A percentile compares a stretch with the other conserved stretches of the same genome.
These are phyloP conservation scores for Ganaspis sp. DNA, from an alignment of 1,140 invertebrate species.

Conservation along the genomic window DNA sequence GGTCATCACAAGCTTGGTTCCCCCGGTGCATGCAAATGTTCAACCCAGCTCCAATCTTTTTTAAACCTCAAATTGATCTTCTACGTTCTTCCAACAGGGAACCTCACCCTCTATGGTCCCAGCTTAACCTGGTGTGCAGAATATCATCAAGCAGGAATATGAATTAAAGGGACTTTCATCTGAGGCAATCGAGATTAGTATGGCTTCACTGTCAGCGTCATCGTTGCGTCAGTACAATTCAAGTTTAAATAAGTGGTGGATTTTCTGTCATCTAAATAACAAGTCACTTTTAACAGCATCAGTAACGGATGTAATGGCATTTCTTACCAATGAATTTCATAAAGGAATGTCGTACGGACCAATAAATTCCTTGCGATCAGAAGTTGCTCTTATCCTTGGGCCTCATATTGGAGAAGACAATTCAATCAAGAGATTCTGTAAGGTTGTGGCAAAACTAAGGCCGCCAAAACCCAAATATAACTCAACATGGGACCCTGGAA, in stretches of 20 bases:
- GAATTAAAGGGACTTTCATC: background rate
- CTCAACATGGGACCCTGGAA: conserved; percentile 43
- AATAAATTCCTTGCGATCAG: conserved; percentile 35
- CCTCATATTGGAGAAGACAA: conserved; percentile 3
- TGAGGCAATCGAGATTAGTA: conserved; percentile 24
- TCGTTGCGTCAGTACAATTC: conserved; percentile 23
- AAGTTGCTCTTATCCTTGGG: conserved; percentile 28
- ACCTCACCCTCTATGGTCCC: conserved; percentile 38
- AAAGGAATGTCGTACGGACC: conserved; percentile 33
- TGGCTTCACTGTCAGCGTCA: conserved; percentile 20
- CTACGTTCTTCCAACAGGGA: conserved; percentile 45
- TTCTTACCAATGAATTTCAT: conserved; percentile 34
- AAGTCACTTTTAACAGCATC: background rate
- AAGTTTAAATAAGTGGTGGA: conserved; percentile 17
- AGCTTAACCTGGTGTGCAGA: no score
- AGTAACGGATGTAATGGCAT: conserved; percentile 30
- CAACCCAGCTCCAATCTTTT: conserved; percentile 36
- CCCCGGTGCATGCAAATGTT: conserved; percentile 50
- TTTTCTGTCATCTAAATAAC: background rate
- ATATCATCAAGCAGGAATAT: background rate
- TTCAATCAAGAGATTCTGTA: conserved; percentile 50
- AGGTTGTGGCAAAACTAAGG: conserved; percentile 47
- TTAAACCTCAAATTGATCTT: conserved; percentile 48
- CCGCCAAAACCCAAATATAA: conserved; percentile 50
- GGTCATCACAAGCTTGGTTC: conserved; percentile 58